phyloP scores from a whole-genome alignment of 2,888 invertebrate genomes.

The Noctua comes region DNA sequence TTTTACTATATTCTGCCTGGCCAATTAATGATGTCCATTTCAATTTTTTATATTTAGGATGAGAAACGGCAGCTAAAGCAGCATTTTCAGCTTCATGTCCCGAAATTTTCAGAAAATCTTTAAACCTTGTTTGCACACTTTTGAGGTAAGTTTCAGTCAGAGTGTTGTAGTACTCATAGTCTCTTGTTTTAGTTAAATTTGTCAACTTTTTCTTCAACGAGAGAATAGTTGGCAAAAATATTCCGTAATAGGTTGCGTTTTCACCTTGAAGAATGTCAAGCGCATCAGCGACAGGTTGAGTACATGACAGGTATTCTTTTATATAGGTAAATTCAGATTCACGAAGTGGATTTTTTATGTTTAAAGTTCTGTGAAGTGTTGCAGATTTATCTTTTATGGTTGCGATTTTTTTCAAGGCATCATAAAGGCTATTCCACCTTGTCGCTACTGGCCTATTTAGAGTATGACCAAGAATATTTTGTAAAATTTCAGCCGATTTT shows the following conservation, averaged over 20 bases:
- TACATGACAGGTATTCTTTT: slow-evolving; percentile 34
- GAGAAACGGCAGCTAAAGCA: slow-evolving; percentile 32
- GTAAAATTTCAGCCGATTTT: slow-evolving; percentile 50
- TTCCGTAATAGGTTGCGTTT: slow-evolving; percentile 39
- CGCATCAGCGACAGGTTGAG: slow-evolving; percentile 39
- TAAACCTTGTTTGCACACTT: slow-evolving; percentile 8
- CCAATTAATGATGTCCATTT: slow-evolving; percentile 41
- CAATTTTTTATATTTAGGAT: slow-evolving; percentile 23
- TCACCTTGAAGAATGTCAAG: slow-evolving; percentile 41
- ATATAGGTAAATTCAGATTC: slow-evolving; percentile 27
- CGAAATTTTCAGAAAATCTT: slow-evolving; percentile 25
- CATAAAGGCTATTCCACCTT: slow-evolving; percentile 40
- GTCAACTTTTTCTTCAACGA: slow-evolving; percentile 33
- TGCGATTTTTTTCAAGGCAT: slow-evolving; percentile 23
- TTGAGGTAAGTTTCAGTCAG: slow-evolving; percentile 27
- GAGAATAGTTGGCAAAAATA: slow-evolving; percentile 30
- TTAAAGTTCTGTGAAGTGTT: slow-evolving; percentile 25
- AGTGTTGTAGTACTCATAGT: slow-evolving; percentile 26
- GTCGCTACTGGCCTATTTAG: slow-evolving; percentile 35
- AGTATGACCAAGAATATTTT: slow-evolving; percentile 31
- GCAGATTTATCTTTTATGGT: slow-evolving; percentile 22
- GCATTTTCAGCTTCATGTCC: slow-evolving; percentile 32
- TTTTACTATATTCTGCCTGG: too few relatives aligned
- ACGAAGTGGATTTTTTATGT: slow-evolving; percentile 30
- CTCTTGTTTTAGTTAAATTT: slow-evolving; percentile 20